phyloP scores from a whole-genome alignment of 2,888 invertebrate species.

The Argyra leucocephala region DNA sequence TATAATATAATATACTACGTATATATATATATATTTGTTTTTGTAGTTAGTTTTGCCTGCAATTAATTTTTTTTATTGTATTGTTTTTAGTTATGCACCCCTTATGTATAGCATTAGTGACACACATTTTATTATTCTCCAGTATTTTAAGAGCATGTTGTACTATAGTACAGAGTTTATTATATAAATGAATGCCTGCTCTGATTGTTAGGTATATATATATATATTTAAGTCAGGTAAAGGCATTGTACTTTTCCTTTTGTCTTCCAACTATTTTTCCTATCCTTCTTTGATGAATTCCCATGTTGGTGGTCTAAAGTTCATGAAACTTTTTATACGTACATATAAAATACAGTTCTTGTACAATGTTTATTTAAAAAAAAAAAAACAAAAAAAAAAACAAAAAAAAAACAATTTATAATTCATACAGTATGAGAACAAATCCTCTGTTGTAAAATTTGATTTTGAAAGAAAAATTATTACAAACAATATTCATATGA shows the following conservation, averaged over 20 bases:
- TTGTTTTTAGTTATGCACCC: background rate
- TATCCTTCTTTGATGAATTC: background rate
- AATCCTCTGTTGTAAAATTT: background rate
- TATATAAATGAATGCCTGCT: background rate
- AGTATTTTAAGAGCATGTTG: too few species aligned
- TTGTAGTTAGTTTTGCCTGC: background rate
- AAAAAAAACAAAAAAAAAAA: too few species aligned
- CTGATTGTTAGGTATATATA: background rate
- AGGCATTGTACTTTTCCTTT: background rate
- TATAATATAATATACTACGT: background rate
- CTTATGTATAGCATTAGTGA: background rate
- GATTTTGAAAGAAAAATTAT: background rate
- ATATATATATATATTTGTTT: background rate
- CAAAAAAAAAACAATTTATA: too few species aligned
- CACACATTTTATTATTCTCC: background rate
- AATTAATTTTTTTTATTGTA: background rate
- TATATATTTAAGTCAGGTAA: background rate
- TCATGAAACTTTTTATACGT: background rate
- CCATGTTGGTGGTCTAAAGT: background rate
- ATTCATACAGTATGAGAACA: background rate
- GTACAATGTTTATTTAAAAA: too few species aligned
- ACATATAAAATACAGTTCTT: background rate
- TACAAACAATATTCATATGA: too few species aligned
- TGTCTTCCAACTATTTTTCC: background rate
- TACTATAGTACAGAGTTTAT: too few species aligned